A percentile compares a stretch with the other conserved stretches of the same genome.
Conservation (phyloP, 1,140 invertebrate genomes). For the Heliconius eleuchia region DNA sequence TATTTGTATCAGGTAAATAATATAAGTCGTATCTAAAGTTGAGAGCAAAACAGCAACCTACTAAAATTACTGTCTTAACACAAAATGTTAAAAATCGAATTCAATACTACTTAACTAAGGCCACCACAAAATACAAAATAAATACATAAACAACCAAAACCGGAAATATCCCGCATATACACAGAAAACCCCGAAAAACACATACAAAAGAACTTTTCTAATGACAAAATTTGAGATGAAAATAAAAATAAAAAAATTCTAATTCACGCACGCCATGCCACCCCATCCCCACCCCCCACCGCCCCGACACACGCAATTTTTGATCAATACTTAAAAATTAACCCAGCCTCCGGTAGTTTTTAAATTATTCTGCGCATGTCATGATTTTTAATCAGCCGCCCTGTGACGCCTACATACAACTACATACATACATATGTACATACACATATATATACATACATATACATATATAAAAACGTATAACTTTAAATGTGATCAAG, state of each 20-base stretch:
- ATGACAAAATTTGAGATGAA: constrained; percentile 61
- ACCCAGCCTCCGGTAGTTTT: constrained; percentile 76
- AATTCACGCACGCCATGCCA: constrained; percentile 58
- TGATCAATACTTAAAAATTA: constrained; percentile 80
- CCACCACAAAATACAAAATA: background rate
- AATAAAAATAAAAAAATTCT: constrained; percentile 55
- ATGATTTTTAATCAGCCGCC: constrained; percentile 74
- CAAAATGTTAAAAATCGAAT: background rate
- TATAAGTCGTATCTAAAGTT: too few species aligned
- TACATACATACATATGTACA: constrained; percentile 16
- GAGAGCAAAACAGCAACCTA: too few species aligned
- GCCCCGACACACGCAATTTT: constrained; percentile 70
- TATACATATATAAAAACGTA: constrained; percentile 27
- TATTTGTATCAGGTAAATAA: too few species aligned
- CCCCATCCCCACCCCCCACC: constrained; percentile 34
- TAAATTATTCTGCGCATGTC: constrained; percentile 79
- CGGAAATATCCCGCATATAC: background rate
- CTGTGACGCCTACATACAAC: constrained; percentile 61
- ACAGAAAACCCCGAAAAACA: background rate
- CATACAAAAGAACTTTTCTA: constrained; percentile 59
- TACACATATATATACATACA: constrained; percentile 18
- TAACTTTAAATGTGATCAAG: constrained; percentile 56
- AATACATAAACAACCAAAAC: background rate
- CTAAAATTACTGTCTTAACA: too few species aligned
- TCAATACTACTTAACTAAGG: background rate